Evolutionary conservation across 2,888 invertebrate species (phyloP), one percentile per base, ranked within the genome.

Genomic region (Argyra leucocephala): DNA sequence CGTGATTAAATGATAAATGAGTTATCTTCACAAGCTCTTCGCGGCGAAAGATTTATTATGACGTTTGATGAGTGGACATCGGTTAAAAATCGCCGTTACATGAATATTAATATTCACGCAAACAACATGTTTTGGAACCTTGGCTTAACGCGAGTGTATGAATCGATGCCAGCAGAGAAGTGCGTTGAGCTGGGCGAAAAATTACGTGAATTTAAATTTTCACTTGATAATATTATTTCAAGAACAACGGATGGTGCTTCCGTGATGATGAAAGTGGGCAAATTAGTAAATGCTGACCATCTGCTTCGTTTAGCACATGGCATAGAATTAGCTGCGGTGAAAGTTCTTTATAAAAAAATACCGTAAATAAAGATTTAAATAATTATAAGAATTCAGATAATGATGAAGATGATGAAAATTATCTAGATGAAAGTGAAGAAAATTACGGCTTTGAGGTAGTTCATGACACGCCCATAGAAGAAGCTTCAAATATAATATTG

Each of bases 21-120:
- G 7, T 26, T 26, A 6, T 6, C 5, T 7, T 26, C 5, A 6
- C 4, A 7, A 24, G 23, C 18, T 23, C 24, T 59, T 59, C 59
- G 59, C 4, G 59, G 59, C 18, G 23, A 62, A 62, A 22, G 23
- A 31, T 65, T 62, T 10, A 65, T 62, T 24, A 15, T 65, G 15
- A 62, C 65, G n/a, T 65, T 62, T 62, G 65, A 59, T 23, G 62
- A 65, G 26, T 65, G 62, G 65, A 65, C 62, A 12, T n/a, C n/a
- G n/a, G 22, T 65, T n/a, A 57, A 61, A 58, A 65, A 65, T 62
- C 22, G 59, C 7, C 62, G 59, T 4, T 65, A 62, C 23, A 37
- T 62, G 22, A 65, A 65, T 58, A 59, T 65, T 10, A 65, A 62
- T 65, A 23, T 65, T 22, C 36, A 59, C 23, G 23, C 59, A 22